These are phyloP conservation scores for Lycorma delicatula DNA, from an alignment of 1,140 invertebrate genomes.

Conservation along the genomic window DNA sequence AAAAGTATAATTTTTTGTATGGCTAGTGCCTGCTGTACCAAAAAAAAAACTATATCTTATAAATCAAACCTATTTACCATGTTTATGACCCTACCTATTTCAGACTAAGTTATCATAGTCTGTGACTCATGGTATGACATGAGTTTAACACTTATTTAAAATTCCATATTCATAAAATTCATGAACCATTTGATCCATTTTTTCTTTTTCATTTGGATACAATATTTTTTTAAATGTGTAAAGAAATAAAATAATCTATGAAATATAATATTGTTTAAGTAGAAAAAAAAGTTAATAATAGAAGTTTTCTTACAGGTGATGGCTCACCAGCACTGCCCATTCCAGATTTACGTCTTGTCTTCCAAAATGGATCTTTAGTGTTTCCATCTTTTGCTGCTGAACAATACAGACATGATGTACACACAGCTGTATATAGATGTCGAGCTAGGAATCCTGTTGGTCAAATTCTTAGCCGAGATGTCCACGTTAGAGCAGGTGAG, in stretches of 20 bases:
- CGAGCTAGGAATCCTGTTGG: conserved; percentile 42
- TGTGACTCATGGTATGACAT: too few relatives aligned
- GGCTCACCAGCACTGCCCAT: conserved; percentile 23
- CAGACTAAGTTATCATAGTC: too few relatives aligned
- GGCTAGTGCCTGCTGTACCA: too few relatives aligned
- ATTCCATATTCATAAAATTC: too few relatives aligned
- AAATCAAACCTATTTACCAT: too few relatives aligned
- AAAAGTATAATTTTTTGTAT: too few relatives aligned
- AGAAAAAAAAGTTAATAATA: background rate
- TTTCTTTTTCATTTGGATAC: too few relatives aligned
- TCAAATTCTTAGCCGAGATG: conserved; percentile 41
- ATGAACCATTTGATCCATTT: too few relatives aligned
- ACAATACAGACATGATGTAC: conserved; percentile 36
- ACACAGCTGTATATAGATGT: conserved; percentile 40
- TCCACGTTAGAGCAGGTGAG: conserved; percentile 48
- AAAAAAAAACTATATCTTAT: too few relatives aligned
- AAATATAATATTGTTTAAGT: background rate
- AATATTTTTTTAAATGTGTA: too few relatives aligned
- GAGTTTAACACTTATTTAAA: too few relatives aligned
- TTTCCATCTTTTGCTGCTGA: conserved; percentile 39
- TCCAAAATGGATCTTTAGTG: conserved; percentile 40
- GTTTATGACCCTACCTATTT: too few relatives aligned
- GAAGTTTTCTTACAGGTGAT: conserved; percentile 19
- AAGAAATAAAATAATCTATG: background rate
- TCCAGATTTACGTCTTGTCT: conserved; percentile 23